Conservation (phyloP, 2,888 invertebrate species). For the Drosophila pullipes region DNA sequence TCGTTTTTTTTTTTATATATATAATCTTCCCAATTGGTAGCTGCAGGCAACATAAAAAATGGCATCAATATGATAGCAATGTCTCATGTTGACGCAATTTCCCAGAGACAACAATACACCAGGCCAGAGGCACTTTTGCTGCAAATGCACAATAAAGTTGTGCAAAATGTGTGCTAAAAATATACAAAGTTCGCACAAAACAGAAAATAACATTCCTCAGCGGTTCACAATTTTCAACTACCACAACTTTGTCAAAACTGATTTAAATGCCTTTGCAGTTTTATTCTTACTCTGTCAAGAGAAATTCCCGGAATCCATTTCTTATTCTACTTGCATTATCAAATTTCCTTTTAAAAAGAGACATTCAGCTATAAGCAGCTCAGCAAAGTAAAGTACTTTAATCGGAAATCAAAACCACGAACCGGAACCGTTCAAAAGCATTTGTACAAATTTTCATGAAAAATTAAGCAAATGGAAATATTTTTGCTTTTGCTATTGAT, state of each 20-base stretch:
- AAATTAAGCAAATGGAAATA: neutral
- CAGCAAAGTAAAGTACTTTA: too few species aligned
- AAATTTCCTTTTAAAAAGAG: neutral
- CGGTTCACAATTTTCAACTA: neutral
- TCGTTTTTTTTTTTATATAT: conserved; percentile 6
- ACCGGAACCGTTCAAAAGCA: neutral
- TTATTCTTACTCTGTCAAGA: neutral
- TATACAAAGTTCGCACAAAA: conserved; percentile 1
- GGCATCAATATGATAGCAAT: conserved; percentile 59
- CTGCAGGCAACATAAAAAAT: conserved; percentile 40
- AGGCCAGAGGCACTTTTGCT: conserved; percentile 15
- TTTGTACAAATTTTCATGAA: neutral
- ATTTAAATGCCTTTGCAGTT: neutral
- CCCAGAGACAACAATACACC: conserved; percentile 39
- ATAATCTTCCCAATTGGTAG: conserved; percentile 24
- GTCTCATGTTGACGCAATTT: conserved; percentile 66
- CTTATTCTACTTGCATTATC: neutral
- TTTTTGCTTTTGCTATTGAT: neutral
- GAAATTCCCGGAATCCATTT: neutral
- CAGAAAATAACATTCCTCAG: neutral
- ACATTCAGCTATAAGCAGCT: neutral
- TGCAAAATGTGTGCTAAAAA: conserved; percentile 11
- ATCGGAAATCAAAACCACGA: neutral
- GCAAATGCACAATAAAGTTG: conserved; percentile 36
- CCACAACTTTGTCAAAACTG: neutral